These are phyloP conservation scores for Sciaenops ocellatus DNA, from an alignment of 2,797 vertebrate genomes.

Conservation along the genomic window DNA sequence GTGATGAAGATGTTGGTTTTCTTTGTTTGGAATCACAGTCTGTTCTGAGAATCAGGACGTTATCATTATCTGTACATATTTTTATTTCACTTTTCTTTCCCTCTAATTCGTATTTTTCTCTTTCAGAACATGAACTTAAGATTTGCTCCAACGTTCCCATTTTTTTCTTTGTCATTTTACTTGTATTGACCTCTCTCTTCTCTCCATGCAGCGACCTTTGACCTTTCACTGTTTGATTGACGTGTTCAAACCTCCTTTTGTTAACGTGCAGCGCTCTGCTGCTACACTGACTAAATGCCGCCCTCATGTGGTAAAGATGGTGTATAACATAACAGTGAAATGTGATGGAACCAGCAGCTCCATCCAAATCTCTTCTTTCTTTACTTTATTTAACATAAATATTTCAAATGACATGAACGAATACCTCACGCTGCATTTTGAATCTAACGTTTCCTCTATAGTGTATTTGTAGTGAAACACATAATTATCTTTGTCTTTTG, in stretches of 20 bases:
- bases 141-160: neutral
- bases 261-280: neutral
- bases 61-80: too few relatives aligned
- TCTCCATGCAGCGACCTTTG: neutral
- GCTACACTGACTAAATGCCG: constrained; percentile 13
- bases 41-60: neutral
- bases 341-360: neutral
- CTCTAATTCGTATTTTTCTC: neutral
- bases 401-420: neutral
- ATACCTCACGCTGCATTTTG: too few relatives aligned
- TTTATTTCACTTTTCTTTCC: neutral
- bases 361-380: too few relatives aligned
- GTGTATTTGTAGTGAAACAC: too few relatives aligned
- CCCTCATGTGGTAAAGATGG: constrained; percentile 23
- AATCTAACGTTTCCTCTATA: too few relatives aligned
- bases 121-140: neutral
- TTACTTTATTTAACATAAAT: neutral
- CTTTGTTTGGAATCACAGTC: constrained; percentile 13
- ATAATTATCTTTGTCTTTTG: too few relatives aligned
- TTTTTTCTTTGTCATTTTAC: neutral
- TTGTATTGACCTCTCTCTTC: neutral
- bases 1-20: neutral
- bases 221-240: neutral
- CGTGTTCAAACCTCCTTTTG: neutral
- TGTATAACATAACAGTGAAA: neutral